phyloP scores from a whole-genome alignment of 2,888 invertebrate genomes.

The Pogonocherus hispidulus region DNA sequence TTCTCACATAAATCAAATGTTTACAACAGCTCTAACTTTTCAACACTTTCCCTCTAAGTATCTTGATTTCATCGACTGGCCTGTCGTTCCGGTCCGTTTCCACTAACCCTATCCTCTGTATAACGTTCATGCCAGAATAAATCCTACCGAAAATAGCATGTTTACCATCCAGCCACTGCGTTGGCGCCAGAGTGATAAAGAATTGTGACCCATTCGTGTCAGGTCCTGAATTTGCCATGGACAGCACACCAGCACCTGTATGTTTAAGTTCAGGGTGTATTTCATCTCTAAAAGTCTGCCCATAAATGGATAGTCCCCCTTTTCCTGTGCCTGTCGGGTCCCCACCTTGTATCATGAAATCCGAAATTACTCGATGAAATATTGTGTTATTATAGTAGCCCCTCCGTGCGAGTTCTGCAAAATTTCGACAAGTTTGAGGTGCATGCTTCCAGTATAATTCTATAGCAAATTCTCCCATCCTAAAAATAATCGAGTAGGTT shows the following conservation, averaged over 20 bases:
- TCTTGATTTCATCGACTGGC: slow-evolving; percentile 90
- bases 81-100: slow-evolving; percentile 94
- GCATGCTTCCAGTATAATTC: slow-evolving; percentile 99
- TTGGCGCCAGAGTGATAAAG: slow-evolving; percentile 96
- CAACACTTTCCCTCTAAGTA: slow-evolving; percentile 74
- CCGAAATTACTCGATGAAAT: slow-evolving; percentile 95
- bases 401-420: slow-evolving; percentile 92
- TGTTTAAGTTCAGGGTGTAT: slow-evolving; percentile 95
- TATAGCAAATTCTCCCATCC: slow-evolving; percentile 92
- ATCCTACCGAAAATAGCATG: slow-evolving; percentile 97
- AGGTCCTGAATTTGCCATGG: slow-evolving; percentile 99
- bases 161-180: slow-evolving; percentile 98
- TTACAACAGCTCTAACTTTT: slow-evolving; percentile 58
- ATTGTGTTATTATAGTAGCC: slow-evolving; percentile 97
- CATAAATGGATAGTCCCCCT: slow-evolving; percentile 97
- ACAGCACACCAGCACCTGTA: slow-evolving; percentile 90
- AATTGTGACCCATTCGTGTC: slow-evolving; percentile 98
- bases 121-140: slow-evolving; percentile 88
- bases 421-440: slow-evolving; percentile 97
- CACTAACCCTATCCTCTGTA: slow-evolving; percentile 92
- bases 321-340: slow-evolving; percentile 93
- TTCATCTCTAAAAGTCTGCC: slow-evolving; percentile 95
- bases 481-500: too few relatives aligned
- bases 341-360: slow-evolving; percentile 96
- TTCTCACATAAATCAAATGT: too few relatives aligned